Evolutionary conservation across 2,797 vertebrate genomes (phyloP), one percentile per base, ranked within the genome.

Genomic region (Microctenopoma steveboyesi): DNA sequence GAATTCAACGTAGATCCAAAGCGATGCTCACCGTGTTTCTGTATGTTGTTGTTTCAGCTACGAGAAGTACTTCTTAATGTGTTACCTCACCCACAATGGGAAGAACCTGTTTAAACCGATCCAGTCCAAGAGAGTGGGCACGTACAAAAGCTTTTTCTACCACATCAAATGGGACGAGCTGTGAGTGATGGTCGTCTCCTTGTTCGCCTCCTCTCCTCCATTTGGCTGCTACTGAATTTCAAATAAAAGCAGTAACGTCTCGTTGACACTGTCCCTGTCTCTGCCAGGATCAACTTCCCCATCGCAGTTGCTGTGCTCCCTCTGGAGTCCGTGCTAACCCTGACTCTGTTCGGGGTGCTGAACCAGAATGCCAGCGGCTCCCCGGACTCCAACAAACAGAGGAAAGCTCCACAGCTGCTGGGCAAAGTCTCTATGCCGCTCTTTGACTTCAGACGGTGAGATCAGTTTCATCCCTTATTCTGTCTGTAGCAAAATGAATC

Each of bases 91-190:
- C 58, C 96, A 99, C 90, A 98, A 98, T 50, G 96, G 95, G 79
- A 96, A 93, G 86, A 97, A 98, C 91, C 92, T 98, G 45, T 98
- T 99, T 74, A 99, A 98, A 86, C 97, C 98, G 14, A 84, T 99
- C 80, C 97, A 99, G 67, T 99, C 97, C 83, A 98, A 98, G 94
- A 97, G 95, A 87, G 98, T 98, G 89, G 96, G 98, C 78, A 96
- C 96, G 0, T 98, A 98, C 78, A 98, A 95, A 91, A 98, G 93
- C 91, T 99, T 98, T 91, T 99, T 98, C 94, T 98, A 97, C 91
- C 96, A 98, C 91, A 94, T 98, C 89, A 98, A 97, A 88, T 99
- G 97, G 98, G 96, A 99, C 63, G 98, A 99, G 86, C 88, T 97
- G 97, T 99, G 93, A 97, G 97, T 96, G 40, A 74, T 18, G 47